Evolutionary conservation across 2,888 invertebrate genomes (phyloP).

Genomic region (Rhagonycha lutea): DNA sequence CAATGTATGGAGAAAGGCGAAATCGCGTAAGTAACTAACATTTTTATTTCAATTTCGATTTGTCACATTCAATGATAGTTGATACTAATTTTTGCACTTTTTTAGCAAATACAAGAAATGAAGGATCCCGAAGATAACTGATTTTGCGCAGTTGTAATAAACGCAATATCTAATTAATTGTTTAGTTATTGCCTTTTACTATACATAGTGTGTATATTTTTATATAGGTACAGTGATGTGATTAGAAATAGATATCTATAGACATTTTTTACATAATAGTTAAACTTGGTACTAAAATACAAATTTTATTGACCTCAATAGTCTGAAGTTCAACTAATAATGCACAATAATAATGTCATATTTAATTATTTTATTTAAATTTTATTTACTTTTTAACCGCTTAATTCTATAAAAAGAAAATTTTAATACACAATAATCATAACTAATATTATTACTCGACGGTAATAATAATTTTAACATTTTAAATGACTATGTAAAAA

Average conservation of each 20-base stretch:
- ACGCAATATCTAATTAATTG: not conserved
- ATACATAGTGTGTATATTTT: not conserved
- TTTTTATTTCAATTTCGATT: not conserved
- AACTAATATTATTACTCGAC: not conserved
- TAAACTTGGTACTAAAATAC: not conserved
- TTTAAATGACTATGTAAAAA: not conserved
- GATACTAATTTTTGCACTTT: not conserved
- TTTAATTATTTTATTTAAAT: not conserved
- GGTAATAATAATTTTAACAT: not conserved
- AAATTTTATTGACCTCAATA: not conserved
- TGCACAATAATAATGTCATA: not conserved
- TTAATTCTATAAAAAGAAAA: not conserved
- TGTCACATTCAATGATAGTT: not conserved
- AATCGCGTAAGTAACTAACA: constrained; percentile 60
- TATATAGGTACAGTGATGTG: not conserved
- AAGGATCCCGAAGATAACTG: not conserved
- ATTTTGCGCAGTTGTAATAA: not conserved
- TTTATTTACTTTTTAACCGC: not conserved
- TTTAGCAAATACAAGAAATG: not conserved
- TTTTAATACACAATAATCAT: not conserved
- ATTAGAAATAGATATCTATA: not conserved
- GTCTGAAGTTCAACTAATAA: not conserved
- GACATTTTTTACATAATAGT: not conserved
- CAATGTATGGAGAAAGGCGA: constrained; percentile 82
- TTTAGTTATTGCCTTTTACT: not conserved